Evolutionary conservation across 2,888 invertebrate genomes (phyloP), one percentile per base, ranked within the genome.

Genomic region (Romanomermis culicivorax): DNA sequence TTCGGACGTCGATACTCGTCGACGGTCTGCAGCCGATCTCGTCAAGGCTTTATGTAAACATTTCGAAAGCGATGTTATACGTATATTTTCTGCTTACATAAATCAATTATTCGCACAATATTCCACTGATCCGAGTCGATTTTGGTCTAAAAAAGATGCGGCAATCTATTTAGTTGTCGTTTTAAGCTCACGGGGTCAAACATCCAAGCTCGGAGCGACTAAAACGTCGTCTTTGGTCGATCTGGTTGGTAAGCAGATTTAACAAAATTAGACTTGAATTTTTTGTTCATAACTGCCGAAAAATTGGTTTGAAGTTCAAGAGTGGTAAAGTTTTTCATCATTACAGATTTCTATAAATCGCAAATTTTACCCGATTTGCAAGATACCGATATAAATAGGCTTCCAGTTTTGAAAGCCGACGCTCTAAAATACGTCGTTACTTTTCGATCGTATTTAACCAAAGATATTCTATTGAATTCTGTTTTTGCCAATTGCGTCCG

Each of bases 121-220:
- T 71, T 72, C 75, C 0, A 79, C 79, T 65, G 79, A 82, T 65
- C 85, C 86, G 0, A 70, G 73, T 0, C 70, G 74, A 54, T 82
- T 85, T 69, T 97, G 95, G 95, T 80, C 83, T 54, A 81, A 83
- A 62, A 93, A 93, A 70, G 93, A 99, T 73, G 85, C 89, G 14
- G 93, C 93, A 1, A 79, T 95, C 63, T 95, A 86, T 74, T 77
- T 99, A 62, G 88, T 97, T 57, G 93, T 89, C 56, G 88, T 93
- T 1, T 77, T 97, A 61, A 88, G 86, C 42, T 81, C 85, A 1
- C 82, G 85, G 67, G 91, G 84, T 45, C 77, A 81, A 63, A 91
- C 91, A 1, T 80, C 82, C 24, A 62, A 71, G 66, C 82, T 85
- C 65, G 93, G 93, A 42, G 84, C 88, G 2, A 93, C 91, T 7